Base-by-base conservation (phyloP, 2,797 vertebrate genomes). In the Falco rusticolus region DNA sequence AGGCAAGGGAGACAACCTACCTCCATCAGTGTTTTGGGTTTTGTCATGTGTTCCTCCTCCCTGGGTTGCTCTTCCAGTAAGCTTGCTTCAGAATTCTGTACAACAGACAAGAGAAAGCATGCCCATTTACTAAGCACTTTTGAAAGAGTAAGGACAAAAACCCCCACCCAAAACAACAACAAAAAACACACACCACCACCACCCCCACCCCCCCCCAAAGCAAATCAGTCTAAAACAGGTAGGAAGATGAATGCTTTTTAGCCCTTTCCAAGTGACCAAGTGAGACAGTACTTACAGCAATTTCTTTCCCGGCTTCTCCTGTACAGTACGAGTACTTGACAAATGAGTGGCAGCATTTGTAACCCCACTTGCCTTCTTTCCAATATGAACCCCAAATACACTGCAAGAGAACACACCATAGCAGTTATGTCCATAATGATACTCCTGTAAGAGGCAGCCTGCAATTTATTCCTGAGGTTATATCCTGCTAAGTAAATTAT, bases 321-420 rank as follows among this genome's bases (percentile, higher is more conserved):
- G 99, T 99, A 96, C 99, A 99, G 95, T 99, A 99, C 31, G 99
- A 99, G 96, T 98, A 99, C 96, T 99, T 99, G 97, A 99, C 98
- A 98, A 99, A 98, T 2, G 99, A 99, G 95, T 99, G 98, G 95
- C 99, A 99, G 96, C 99, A 99, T 96, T 99, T 99, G 98, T 98
- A 99, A 47, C 99, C 99, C 99, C 99, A 99, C 95, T 48, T 98
- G 94, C 99, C 99, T 16, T 99, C 99, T 83, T 98, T 99, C 99
- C 99, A 99, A 72, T 98, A 99, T 0, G 99, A 99, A 14, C 99
- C 99, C 99, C 99, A 99, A 92, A 99, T 99, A 94, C 98, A 99
- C 99, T 99, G 96, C 21, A 97, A 81, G 88, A 81, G 64, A 92
- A 87, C 61, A 94, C 59, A 93, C 5, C 78, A 78, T 0, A 92